phyloP scores from a whole-genome alignment of 2,797 vertebrate species.

The Sciaenops ocellatus region DNA sequence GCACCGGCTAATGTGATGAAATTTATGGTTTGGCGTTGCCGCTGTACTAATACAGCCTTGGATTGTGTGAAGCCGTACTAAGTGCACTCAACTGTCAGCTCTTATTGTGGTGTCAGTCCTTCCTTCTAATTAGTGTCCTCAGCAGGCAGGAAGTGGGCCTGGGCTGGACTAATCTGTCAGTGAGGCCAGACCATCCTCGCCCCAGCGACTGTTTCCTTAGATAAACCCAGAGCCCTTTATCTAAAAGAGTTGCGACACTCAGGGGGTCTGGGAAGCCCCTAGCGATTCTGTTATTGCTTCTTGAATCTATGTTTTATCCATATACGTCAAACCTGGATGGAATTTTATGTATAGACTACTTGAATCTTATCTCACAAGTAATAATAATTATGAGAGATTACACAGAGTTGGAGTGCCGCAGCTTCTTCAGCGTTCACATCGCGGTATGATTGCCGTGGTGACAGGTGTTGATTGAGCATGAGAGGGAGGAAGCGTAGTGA shows the following conservation, averaged over 20 bases:
- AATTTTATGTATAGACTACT: conserved; percentile 9
- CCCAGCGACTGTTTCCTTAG: conserved; percentile 99
- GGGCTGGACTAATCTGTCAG: conserved; percentile 97
- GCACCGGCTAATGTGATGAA: conserved; percentile 74
- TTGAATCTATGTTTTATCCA: conserved; percentile 70
- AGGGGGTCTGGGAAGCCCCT: conserved; percentile 83
- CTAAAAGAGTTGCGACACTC: conserved; percentile 79
- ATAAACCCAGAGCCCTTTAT: conserved; percentile 92
- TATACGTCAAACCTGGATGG: conserved; percentile 31
- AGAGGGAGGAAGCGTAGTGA: conserved; percentile 90
- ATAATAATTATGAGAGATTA: background rate
- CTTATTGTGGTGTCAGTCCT: conserved; percentile 95
- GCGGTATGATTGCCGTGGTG: conserved; percentile 77
- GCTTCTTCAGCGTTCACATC: conserved; percentile 46
- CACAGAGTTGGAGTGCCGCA: background rate
- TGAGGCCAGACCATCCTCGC: conserved; percentile 95
- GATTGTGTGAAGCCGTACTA: conserved; percentile 86
- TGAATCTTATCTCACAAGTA: background rate
- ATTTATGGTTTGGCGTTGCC: conserved; percentile 69
- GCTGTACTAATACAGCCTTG: conserved; percentile 68
- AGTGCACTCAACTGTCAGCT: conserved; percentile 93
- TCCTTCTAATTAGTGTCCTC: conserved; percentile 98
- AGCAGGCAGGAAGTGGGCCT: conserved; percentile 98
- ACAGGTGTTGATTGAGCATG: conserved; percentile 95
- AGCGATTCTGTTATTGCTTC: conserved; percentile 71